Conservation (phyloP, 2,797 vertebrate genomes). For the Crenichthys baileyi region DNA sequence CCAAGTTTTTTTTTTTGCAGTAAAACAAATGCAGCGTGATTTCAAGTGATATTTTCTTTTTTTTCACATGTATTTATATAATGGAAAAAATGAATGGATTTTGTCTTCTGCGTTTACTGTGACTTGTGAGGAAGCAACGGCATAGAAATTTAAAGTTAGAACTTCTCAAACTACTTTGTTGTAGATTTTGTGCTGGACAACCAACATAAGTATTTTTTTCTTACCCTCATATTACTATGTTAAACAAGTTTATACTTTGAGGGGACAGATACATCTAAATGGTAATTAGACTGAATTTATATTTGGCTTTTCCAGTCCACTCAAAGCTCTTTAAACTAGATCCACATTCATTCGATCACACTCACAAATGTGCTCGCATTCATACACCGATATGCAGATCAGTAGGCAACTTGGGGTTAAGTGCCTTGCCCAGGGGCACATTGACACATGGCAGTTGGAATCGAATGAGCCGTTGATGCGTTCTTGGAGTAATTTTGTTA, state of each 20-base stretch:
- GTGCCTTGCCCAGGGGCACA: no score
- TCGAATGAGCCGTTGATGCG: neutral
- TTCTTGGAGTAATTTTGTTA: neutral
- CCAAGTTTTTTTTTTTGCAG: neutral
- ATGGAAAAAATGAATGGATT: no score
- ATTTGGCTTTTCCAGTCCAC: no score
- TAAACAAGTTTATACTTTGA: neutral
- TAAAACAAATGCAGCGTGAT: neutral
- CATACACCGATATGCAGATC: no score
- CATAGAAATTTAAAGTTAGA: neutral
- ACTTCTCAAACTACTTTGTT: neutral
- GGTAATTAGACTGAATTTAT: no score
- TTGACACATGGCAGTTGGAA: no score
- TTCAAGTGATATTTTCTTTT: neutral
- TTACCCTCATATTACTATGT: neutral
- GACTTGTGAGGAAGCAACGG: neutral
- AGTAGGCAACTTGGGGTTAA: no score
- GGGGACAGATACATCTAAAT: no score
- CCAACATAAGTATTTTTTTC: neutral
- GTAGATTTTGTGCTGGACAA: neutral
- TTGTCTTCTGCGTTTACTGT: neutral
- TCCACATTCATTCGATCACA: no score
- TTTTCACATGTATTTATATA: neutral
- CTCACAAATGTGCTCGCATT: no score
- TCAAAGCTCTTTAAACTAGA: no score